Conservation (phyloP, 2,797 vertebrate species). For the Bothrops alternatus region DNA sequence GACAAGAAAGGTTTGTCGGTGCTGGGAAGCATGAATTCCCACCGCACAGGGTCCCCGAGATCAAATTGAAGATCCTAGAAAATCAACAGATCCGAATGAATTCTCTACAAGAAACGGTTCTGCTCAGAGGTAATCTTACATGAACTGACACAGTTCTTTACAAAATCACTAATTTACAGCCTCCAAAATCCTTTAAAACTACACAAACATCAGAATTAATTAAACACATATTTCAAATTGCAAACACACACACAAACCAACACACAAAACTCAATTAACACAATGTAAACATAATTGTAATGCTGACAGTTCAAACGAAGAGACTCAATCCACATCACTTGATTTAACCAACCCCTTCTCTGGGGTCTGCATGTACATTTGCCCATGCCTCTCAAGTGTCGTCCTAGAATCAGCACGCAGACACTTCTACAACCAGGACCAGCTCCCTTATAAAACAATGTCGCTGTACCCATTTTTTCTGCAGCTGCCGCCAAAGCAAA, state of each 20-base stretch:
- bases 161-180: neutral
- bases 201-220: neutral
- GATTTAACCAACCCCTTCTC: neutral
- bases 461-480: neutral
- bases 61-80: conserved; percentile 83
- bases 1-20: conserved; percentile 58
- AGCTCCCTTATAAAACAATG: neutral
- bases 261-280: neutral
- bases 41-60: conserved; percentile 75
- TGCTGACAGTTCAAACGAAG: neutral
- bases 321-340: neutral
- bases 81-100: neutral
- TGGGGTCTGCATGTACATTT: neutral
- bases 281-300: neutral
- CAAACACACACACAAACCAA: neutral
- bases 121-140: neutral
- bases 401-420: neutral
- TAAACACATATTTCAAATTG: neutral
- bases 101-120: neutral
- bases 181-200: neutral
- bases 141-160: neutral
- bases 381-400: neutral
- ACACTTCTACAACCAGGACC: neutral
- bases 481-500: neutral
- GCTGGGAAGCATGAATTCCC: conserved; percentile 81